Evolutionary conservation across 2,888 invertebrate species (phyloP).

Genomic region (Protodeltote pygarga): DNA sequence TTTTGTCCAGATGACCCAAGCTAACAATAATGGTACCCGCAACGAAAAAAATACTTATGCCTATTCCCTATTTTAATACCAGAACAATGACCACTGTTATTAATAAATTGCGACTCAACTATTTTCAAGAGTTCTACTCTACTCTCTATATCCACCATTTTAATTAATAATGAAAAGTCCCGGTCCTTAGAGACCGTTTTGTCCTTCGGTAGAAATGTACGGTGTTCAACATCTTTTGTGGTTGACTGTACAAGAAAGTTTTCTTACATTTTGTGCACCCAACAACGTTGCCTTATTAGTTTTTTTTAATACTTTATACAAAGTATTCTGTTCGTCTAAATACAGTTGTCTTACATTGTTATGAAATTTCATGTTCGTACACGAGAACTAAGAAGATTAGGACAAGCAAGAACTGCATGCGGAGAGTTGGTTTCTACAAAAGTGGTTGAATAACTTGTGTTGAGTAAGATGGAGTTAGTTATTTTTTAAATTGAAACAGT

Average conservation of each 20-base stretch:
- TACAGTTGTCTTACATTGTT: constrained; percentile 28
- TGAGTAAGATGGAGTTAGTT: not conserved
- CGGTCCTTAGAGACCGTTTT: no score
- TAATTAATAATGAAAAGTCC: no score
- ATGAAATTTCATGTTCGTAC: constrained; percentile 34
- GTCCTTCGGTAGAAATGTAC: no score
- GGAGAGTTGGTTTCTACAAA: constrained; percentile 1
- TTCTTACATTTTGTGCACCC: constrained; percentile 27
- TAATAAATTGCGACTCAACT: no score
- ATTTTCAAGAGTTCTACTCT: no score
- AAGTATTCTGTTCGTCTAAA: constrained; percentile 32
- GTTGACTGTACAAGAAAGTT: constrained; percentile 34
- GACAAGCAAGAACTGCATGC: constrained; percentile 26
- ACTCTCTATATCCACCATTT: no score
- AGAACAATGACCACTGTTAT: no score
- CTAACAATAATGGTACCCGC: no score
- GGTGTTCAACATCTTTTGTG: no score
- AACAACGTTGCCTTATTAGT: constrained; percentile 35
- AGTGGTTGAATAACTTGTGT: constrained; percentile 5
- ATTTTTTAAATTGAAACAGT: not conserved
- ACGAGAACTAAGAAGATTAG: constrained; percentile 18
- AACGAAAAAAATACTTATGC: no score
- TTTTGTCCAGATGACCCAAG: no score
- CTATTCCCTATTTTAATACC: no score
- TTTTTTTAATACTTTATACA: constrained; percentile 45